A percentile compares a stretch with the other conserved stretches of the same genome.
Conservation (phyloP, 2,113 vertebrate genomes). For the Ictidomys tridecemlineatus region DNA sequence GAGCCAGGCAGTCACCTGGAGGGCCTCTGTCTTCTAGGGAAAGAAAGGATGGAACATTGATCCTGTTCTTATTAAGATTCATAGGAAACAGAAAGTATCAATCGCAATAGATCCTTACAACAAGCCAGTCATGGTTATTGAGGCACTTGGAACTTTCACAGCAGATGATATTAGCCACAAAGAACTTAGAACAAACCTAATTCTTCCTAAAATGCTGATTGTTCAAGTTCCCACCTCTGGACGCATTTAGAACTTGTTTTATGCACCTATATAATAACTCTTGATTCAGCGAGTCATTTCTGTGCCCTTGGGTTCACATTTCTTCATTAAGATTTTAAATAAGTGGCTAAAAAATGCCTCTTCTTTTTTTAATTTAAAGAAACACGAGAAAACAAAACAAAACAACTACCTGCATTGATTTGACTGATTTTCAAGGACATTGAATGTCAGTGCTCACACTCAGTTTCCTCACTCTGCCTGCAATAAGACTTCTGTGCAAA, state of each 20-base stretch:
- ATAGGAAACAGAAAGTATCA: background rate
- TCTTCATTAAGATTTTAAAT: conserved; percentile 23
- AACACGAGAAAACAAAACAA: background rate
- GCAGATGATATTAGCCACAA: accelerated
- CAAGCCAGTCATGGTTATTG: background rate
- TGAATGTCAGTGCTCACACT: accelerated
- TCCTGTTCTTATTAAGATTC: accelerated
- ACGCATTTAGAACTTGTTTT: background rate
- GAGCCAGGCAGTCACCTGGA: background rate
- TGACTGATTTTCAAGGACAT: background rate
- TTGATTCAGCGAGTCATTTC: accelerated
- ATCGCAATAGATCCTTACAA: accelerated
- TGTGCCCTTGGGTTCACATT: background rate
- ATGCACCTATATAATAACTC: too few relatives aligned
- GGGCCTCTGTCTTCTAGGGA: background rate
- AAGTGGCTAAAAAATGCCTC: background rate
- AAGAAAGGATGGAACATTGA: accelerated
- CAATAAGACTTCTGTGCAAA: background rate
- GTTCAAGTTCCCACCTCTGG: accelerated
- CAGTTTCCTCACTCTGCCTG: accelerated
- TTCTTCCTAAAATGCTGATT: accelerated
- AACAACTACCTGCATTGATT: background rate
- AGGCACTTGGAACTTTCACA: background rate
- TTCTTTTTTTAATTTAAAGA: background rate
- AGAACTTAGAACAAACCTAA: accelerated